Base-by-base conservation (phyloP, 2,888 invertebrate genomes). In the Cepaea hortensis region DNA sequence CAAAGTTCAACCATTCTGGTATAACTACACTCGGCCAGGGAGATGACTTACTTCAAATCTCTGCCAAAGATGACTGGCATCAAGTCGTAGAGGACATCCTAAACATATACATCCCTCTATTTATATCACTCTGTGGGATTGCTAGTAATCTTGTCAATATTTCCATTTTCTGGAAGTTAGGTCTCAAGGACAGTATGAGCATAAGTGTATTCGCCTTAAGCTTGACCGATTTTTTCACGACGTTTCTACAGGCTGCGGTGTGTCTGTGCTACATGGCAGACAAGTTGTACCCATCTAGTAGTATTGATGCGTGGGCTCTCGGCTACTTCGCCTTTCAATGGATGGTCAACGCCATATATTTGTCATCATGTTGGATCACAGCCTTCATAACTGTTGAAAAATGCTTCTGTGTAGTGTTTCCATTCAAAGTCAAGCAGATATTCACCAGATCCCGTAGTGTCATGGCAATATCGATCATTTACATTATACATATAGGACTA, bases 281-380 rank as follows among this genome's bases (percentile, higher is more conserved):
- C 35, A 7, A 23, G 15, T 13, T 84, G 75, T 75, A 46, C 61
- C 75, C 84, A 6, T 1, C 13, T 50, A 48, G 46, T 35, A 13
- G 13, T 20, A 7, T 75, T 0, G 13, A 35, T 61, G 61, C 48
- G 4, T 6, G 23, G 46, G 23, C n/a, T 7, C 5, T 84, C 9
- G 46, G 68, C 3, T 55, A 15, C 15, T 35, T 55, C 13, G 18
- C n/a, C 23, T 35, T 84, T 1, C 23, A 18, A 9, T 84, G 84
- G 84, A 11, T 61, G 9, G 23, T 50, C 13, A 23, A 75, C 84
- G n/a, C 61, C 46, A 18, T 20, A 9, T 84, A 75, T 62, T 55
- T 75, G 20, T n/a, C 70, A n/a, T 84, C 84, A 18, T 55, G 75
- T 61, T 84, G 84, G 84, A 70, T 84, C 73, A 84, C 84, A 18